A percentile compares a stretch with the other conserved stretches of the same genome.
Conservation (phyloP, 2,888 invertebrate species). For the Adelphocoris suturalis region DNA sequence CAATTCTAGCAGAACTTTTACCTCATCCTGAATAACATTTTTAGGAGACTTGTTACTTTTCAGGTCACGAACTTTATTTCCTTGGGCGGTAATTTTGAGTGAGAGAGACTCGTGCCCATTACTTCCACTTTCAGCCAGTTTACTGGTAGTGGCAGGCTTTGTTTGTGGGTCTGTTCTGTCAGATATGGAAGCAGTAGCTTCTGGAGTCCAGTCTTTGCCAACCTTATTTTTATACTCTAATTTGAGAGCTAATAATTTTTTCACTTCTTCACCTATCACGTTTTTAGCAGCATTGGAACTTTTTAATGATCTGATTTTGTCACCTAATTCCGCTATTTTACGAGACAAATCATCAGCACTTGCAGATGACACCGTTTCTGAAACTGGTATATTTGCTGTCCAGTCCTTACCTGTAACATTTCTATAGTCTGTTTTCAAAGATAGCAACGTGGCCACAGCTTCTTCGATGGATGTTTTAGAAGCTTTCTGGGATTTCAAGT, state of each 20-base stretch:
- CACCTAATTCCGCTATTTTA: constrained; percentile 81
- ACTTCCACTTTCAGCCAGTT: too few species aligned
- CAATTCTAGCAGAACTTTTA: constrained; percentile 81
- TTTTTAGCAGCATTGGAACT: constrained; percentile 84
- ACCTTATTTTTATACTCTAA: constrained; percentile 79
- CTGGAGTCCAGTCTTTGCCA: constrained; percentile 80
- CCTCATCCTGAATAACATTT: constrained; percentile 80
- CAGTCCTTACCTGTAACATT: constrained; percentile 79
- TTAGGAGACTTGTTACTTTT: constrained; percentile 86
- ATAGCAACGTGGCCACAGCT: constrained; percentile 81
- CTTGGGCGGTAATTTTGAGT: constrained; percentile 81
- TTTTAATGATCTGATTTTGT: constrained; percentile 86
- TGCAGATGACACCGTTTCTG: neutral
- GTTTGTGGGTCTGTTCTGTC: neutral
- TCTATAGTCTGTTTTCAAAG: constrained; percentile 81
- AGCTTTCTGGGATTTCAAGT: constrained; percentile 85
- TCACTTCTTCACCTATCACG: constrained; percentile 80
- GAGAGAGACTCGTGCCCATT: too few species aligned
- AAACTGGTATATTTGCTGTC: neutral
- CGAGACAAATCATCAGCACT: constrained; percentile 79
- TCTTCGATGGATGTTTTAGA: constrained; percentile 81
- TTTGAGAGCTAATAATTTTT: constrained; percentile 81
- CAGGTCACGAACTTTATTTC: constrained; percentile 83
- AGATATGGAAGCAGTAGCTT: neutral
- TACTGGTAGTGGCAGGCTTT: too few species aligned